These are phyloP conservation scores for Spilarctia lutea DNA, from an alignment of 2,888 invertebrate species.

Conservation along the genomic window DNA sequence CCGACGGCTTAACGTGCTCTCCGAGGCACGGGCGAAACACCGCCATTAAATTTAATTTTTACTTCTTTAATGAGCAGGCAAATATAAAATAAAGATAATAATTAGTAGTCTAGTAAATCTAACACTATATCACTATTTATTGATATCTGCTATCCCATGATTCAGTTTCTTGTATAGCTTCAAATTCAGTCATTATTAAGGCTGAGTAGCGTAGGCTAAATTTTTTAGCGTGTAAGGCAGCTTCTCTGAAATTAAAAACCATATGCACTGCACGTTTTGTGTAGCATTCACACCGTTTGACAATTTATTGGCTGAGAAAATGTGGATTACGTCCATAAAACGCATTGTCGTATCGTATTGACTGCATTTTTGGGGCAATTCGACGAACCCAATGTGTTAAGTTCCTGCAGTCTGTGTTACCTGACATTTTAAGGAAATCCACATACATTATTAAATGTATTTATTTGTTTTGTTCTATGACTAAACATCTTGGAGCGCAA, in stretches of 20 bases:
- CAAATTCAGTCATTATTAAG: background rate
- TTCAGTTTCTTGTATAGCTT: background rate
- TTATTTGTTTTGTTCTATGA: background rate
- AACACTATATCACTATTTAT: background rate
- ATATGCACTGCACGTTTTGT: constrained; percentile 6
- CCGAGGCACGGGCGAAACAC: too few relatives aligned
- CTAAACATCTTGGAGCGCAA: too few relatives aligned
- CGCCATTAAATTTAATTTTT: too few relatives aligned
- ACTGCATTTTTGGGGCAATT: constrained; percentile 6
- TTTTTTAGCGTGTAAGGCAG: background rate
- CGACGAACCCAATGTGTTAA: background rate
- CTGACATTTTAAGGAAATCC: background rate
- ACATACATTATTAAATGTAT: background rate
- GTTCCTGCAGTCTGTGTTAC: background rate
- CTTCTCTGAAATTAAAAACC: background rate
- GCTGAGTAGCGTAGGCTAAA: background rate
- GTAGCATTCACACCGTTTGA: constrained; percentile 13
- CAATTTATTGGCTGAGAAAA: constrained; percentile 3
- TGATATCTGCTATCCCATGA: background rate
- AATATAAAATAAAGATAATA: too few relatives aligned
- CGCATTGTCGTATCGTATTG: background rate
- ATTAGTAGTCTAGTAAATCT: background rate
- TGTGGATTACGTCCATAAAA: constrained; percentile 10
- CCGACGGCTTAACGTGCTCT: too few relatives aligned
- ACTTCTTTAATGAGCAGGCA: too few relatives aligned